Percentiles rank a stretch among this genome's conserved stretches.
Conservation (phyloP, 2,797 vertebrate genomes). For the Darevskia nairensis region DNA sequence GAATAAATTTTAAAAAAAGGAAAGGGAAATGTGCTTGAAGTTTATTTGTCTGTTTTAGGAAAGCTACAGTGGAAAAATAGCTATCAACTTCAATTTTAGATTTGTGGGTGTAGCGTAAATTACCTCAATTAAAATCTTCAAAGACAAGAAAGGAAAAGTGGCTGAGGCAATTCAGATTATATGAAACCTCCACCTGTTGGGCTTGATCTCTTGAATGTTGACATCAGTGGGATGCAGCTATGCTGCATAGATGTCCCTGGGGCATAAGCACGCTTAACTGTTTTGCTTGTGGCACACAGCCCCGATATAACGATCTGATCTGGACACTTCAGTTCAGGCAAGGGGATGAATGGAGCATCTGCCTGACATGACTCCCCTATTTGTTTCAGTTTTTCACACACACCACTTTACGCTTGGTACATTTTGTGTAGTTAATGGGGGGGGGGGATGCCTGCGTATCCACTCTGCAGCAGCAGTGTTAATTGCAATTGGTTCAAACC, state of each 20-base stretch:
- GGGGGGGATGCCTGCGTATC: not conserved
- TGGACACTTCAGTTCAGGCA: not conserved
- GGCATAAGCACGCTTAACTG: not conserved
- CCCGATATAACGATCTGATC: not conserved
- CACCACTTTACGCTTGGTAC: not conserved
- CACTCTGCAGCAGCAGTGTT: constrained; percentile 24
- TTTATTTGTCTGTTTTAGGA: not conserved
- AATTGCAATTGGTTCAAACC: constrained; percentile 36
- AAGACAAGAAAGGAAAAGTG: not conserved
- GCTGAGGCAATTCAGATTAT: not conserved
- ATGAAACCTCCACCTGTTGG: too few species aligned
- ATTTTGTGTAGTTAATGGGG: not conserved
- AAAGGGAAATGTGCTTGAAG: too few species aligned
- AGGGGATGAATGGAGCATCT: not conserved
- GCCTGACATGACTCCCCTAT: not conserved
- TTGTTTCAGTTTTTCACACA: not conserved
- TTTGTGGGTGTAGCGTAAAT: constrained; percentile 41
- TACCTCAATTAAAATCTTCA: constrained; percentile 65
- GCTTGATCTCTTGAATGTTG: not conserved
- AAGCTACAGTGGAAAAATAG: constrained; percentile 15
- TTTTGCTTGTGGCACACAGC: constrained; percentile 46
- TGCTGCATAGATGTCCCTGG: not conserved
- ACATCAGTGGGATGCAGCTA: not conserved
- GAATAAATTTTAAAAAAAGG: not conserved
- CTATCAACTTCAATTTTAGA: constrained; percentile 66